phyloP scores from a whole-genome alignment of 2,888 invertebrate species.

The Choreutis nemorana region DNA sequence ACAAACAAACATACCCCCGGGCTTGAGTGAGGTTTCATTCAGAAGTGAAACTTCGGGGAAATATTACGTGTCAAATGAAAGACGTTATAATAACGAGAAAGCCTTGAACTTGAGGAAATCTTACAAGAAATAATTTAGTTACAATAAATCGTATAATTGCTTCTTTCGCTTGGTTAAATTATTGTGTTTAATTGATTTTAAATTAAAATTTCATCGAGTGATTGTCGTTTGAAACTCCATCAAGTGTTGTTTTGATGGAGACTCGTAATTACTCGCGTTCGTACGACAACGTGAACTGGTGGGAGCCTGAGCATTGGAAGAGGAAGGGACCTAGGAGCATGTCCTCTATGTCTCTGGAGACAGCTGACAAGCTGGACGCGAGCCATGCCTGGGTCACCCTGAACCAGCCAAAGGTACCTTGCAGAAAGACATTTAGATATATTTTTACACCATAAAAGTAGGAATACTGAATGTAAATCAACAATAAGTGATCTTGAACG shows the following conservation, averaged over 20 bases:
- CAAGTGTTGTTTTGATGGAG: constrained; percentile 32
- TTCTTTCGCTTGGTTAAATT: no score
- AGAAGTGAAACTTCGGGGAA: not conserved
- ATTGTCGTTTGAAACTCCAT: no score
- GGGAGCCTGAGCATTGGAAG: constrained; percentile 46
- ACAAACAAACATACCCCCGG: not conserved
- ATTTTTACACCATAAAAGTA: no score
- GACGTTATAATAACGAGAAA: no score
- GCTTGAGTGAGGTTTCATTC: not conserved
- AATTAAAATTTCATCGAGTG: no score
- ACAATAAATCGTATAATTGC: no score
- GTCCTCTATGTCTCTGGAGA: constrained; percentile 38
- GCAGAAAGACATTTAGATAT: not conserved
- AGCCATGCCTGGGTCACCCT: constrained; percentile 54
- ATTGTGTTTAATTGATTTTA: no score
- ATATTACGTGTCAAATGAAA: not conserved
- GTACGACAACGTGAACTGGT: constrained; percentile 45
- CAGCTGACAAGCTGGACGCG: constrained; percentile 35
- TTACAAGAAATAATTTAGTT: no score
- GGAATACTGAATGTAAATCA: no score
- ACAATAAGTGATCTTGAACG: no score
- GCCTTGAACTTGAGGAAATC: no score
- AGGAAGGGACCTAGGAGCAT: constrained; percentile 22
- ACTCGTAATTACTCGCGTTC: constrained; percentile 34
- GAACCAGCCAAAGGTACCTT: constrained; percentile 30